A percentile compares a stretch with the other conserved stretches of the same genome.
Conservation (phyloP, 2,113 vertebrate genomes). For the Limnothrissa miodon region DNA sequence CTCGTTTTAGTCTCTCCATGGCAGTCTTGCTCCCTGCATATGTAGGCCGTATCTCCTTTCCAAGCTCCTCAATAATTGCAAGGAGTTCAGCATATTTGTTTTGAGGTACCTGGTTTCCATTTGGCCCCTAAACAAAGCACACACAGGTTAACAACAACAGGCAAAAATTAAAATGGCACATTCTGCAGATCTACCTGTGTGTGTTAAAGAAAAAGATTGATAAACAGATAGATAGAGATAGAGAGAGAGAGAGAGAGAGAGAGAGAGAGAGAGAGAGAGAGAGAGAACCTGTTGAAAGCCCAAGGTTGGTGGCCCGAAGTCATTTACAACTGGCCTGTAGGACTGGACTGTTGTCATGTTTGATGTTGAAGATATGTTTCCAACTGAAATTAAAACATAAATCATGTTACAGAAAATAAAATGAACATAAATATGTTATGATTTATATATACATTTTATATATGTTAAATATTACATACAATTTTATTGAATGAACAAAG, state of each 20-base stretch:
- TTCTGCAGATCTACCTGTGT: background rate
- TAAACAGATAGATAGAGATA: background rate
- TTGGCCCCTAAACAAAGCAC: conserved; percentile 77
- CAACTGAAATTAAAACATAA: conserved; percentile 64
- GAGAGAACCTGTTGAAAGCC: conserved; percentile 87
- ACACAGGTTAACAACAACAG: background rate
- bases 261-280: conserved; percentile 12
- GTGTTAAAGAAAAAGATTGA: background rate
- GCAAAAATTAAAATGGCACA: background rate
- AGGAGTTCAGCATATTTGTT: conserved; percentile 98
- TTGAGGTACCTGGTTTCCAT: conserved; percentile 91
- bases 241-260: background rate
- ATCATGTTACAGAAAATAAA: background rate
- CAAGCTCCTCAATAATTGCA: conserved; percentile 95
- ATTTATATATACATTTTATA: no score
- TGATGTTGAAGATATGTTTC: conserved; percentile 84
- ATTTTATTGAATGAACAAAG: background rate
- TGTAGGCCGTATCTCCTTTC: conserved; percentile 96
- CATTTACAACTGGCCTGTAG: conserved; percentile 90
- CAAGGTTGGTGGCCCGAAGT: conserved; percentile 93
- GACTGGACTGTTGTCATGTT: conserved; percentile 87
- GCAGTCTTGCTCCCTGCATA: conserved; percentile 98
- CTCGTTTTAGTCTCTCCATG: conserved; percentile 97
- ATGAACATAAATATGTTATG: no score
- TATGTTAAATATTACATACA: no score